phyloP scores from a whole-genome alignment of 2,888 invertebrate species.

The Pecten maximus region DNA sequence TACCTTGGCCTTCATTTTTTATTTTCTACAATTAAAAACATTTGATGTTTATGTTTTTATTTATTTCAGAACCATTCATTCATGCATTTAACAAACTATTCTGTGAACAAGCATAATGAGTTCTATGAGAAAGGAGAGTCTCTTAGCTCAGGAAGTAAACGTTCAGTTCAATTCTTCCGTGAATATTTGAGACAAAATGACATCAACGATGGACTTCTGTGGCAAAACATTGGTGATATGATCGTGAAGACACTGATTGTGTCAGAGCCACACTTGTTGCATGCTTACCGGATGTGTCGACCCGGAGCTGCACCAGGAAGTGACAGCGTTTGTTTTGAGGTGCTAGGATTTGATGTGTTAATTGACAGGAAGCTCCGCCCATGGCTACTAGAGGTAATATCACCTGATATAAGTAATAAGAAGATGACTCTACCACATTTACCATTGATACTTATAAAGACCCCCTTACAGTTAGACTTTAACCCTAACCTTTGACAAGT shows the following conservation, averaged over 20 bases:
- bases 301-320: constrained; percentile 79
- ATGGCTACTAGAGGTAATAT: constrained; percentile 81
- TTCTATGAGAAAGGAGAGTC: constrained; percentile 79
- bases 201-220: constrained; percentile 78
- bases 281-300: constrained; percentile 82
- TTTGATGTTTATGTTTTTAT: background rate
- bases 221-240: constrained; percentile 81
- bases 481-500: no score
- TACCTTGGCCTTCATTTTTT: no score
- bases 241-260: constrained; percentile 81
- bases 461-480: no score
- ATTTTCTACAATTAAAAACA: background rate
- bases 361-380: constrained; percentile 81
- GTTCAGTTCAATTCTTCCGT: constrained; percentile 80
- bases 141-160: constrained; percentile 80
- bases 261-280: constrained; percentile 81
- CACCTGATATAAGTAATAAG: no score
- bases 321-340: constrained; percentile 82
- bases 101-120: constrained; percentile 82
- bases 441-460: no score
- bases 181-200: constrained; percentile 80
- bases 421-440: no score
- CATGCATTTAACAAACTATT: constrained; percentile 83
- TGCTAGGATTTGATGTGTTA: constrained; percentile 82
- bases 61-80: constrained; percentile 78